Base-by-base conservation (phyloP, 2,888 invertebrate genomes). In the Caenorhabditis parvicauda region DNA sequence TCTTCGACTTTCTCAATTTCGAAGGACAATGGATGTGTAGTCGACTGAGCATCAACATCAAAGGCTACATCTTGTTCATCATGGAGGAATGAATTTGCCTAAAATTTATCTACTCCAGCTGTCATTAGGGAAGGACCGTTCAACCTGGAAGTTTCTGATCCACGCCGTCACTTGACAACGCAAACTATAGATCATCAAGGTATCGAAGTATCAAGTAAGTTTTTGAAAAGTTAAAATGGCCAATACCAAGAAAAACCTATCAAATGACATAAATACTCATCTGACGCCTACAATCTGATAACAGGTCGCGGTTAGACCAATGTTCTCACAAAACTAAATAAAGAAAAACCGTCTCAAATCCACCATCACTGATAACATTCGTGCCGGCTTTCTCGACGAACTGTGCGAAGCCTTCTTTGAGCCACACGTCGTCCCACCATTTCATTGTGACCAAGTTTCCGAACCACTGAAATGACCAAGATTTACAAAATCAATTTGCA, bases 1-100 rank as follows among this genome's bases (percentile, higher is more conserved):
- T 92, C 91, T 75, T 90, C 89, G 0, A 91, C 91, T 82, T 91
- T 88, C 2, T 87, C 87, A 5, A 92, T 91, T 75, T 88, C 87
- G 0, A 90, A 87, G 0, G 89, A 90, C 54, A 92, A 89, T 66
- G 89, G 90, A 81, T 92, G 91, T 0, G 91, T 91, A 0, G 90
- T 87, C 39, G 89, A 88, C 22, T 90, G 83, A 0, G 90, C 88
- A 72, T 92, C 92, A 49, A 90, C 81, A 14, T 53, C 61, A n/a
- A 76, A 52, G 2, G 73, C 72, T 19, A 38, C 37, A 32, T 51
- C 59, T 12, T 66, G 53, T 2, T 70, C 70, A 29, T 70, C 69
- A 22, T 64, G 29, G 17, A 75, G 38, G 52, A 76, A 77, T 27
- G 67, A 68, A 32, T 76, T 75, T 29, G 68, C 62, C 68, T 72